phyloP scores from a whole-genome alignment of 2,888 invertebrate genomes.

The Yponomeuta cagnagella region DNA sequence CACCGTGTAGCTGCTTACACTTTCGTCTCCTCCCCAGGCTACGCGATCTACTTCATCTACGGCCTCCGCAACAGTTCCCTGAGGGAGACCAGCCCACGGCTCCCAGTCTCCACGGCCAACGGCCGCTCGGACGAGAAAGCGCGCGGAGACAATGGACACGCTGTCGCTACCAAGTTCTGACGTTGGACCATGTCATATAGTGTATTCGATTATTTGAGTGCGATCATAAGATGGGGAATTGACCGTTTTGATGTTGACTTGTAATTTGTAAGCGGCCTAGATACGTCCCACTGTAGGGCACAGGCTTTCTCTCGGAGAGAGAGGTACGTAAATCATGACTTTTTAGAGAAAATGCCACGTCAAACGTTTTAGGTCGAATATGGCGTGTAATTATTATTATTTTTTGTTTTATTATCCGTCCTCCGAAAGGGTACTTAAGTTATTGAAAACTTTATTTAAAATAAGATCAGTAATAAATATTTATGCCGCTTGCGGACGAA shows the following conservation, averaged over 20 bases:
- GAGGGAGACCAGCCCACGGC: slow-evolving; percentile 39
- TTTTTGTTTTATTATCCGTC: neutral
- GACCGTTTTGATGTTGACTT: too few relatives aligned
- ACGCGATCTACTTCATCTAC: slow-evolving; percentile 90
- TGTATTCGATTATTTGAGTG: neutral
- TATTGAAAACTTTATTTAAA: neutral
- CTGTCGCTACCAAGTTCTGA: slow-evolving; percentile 57
- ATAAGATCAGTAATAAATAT: neutral
- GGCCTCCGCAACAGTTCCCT: slow-evolving; percentile 86
- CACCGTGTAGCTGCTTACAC: too few relatives aligned
- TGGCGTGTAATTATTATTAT: neutral
- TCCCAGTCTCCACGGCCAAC: slow-evolving; percentile 14
- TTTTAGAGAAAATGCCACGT: too few relatives aligned
- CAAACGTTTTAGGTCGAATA: neutral
- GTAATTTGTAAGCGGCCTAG: too few relatives aligned
- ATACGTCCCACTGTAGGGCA: too few relatives aligned
- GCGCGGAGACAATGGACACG: slow-evolving; percentile 18
- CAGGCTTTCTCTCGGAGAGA: too few relatives aligned
- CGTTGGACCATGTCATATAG: slow-evolving; percentile 5
- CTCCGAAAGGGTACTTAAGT: neutral
- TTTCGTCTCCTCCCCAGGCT: slow-evolving; percentile 73
- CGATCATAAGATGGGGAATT: neutral
- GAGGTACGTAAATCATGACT: too few relatives aligned
- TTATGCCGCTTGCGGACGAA: neutral
- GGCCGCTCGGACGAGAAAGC: neutral